Conservation (phyloP, 2,888 invertebrate genomes). For the Macrostomum cliftonense region DNA sequence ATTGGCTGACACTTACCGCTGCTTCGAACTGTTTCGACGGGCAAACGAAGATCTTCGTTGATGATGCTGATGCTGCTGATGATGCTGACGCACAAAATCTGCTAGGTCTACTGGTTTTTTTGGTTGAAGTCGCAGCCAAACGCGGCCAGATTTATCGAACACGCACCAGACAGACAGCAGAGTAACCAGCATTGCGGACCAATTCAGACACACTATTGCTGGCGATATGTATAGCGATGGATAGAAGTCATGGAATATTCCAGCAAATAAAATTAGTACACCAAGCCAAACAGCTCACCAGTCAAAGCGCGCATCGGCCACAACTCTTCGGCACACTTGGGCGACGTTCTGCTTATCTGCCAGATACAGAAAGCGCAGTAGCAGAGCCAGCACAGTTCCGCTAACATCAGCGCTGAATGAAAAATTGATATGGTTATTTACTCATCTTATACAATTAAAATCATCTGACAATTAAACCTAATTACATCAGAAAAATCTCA, state of each 20-base stretch:
- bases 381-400: constrained; percentile 55
- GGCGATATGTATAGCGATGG: constrained; percentile 15
- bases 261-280: too few species aligned
- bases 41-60: constrained; percentile 54
- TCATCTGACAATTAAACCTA: too few species aligned
- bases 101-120: constrained; percentile 33
- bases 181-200: constrained; percentile 51
- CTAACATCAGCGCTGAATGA: constrained; percentile 50
- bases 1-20: constrained; percentile 45
- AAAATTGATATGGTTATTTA: constrained; percentile 8
- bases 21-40: constrained; percentile 57
- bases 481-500: too few species aligned
- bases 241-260: too few species aligned
- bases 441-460: too few species aligned
- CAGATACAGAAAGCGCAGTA: constrained; percentile 40
- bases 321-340: too few species aligned
- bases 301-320: too few species aligned
- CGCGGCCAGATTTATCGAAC: constrained; percentile 65
- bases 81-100: constrained; percentile 40
- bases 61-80: too few species aligned
- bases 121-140: constrained; percentile 75
- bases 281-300: too few species aligned
- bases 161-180: constrained; percentile 64
- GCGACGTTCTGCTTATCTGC: constrained; percentile 47
- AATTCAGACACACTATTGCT: constrained; percentile 60